Evolutionary conservation across 2,888 invertebrate genomes (phyloP).

Genomic region (Harpalus rufipes): DNA sequence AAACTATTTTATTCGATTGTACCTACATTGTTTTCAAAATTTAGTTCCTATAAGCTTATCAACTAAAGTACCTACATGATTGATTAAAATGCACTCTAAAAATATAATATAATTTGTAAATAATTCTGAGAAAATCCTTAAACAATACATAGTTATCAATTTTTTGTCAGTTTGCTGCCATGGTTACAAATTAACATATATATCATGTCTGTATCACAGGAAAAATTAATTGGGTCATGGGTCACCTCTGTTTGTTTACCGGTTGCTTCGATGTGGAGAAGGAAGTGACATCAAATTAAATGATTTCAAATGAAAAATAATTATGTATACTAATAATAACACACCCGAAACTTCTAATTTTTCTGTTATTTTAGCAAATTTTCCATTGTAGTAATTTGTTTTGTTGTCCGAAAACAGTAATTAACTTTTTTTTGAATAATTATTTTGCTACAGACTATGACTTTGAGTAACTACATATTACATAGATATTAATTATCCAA

Average conservation of each 20-base stretch:
- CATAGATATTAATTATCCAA: background rate
- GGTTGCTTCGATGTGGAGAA: conserved; percentile 12
- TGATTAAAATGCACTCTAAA: background rate
- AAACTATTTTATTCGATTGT: conserved; percentile 9
- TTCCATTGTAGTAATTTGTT: background rate
- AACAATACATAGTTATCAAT: background rate
- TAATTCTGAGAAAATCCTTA: conserved; percentile 1
- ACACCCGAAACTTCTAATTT: conserved; percentile 8
- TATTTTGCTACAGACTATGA: background rate
- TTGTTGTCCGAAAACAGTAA: background rate
- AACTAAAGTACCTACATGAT: background rate
- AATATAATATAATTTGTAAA: background rate
- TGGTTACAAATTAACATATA: background rate
- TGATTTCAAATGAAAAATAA: conserved; percentile 26
- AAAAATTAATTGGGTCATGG: background rate
- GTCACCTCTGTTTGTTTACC: conserved; percentile 23
- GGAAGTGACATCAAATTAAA: conserved; percentile 32
- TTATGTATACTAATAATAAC: background rate
- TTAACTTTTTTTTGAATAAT: conserved; percentile 1
- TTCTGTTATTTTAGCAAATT: background rate
- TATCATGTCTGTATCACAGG: conserved; percentile 7
- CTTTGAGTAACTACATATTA: background rate
- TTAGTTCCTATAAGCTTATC: conserved; percentile 12
- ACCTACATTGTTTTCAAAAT: conserved; percentile 7
- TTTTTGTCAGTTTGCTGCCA: conserved; percentile 12